These are phyloP conservation scores for Hycleus cichorii DNA, from an alignment of 1,140 invertebrate species.

Conservation along the genomic window DNA sequence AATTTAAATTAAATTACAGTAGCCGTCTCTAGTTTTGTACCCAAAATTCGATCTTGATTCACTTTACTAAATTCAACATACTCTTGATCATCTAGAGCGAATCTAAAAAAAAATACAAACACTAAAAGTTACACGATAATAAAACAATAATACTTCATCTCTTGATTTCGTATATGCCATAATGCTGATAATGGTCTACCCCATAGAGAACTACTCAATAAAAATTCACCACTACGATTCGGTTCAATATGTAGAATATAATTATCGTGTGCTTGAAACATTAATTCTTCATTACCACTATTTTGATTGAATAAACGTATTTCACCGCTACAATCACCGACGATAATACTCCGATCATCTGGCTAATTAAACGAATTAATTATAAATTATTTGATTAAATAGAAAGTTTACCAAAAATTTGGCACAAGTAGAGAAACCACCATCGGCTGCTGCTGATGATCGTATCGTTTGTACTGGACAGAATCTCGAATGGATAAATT, in stretches of 20 bases:
- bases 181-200: conserved; percentile 74
- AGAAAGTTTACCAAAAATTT: conserved; percentile 50
- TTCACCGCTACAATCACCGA: conserved; percentile 83
- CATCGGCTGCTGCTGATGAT: conserved; percentile 52
- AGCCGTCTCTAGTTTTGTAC: conserved; percentile 69
- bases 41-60: conserved; percentile 76
- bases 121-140: background rate
- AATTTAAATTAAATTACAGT: conserved; percentile 45
- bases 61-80: conserved; percentile 89
- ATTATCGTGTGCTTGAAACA: conserved; percentile 74
- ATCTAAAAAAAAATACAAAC: conserved; percentile 39
- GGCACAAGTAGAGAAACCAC: conserved; percentile 76
- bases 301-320: conserved; percentile 80
- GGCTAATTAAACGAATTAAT: conserved; percentile 42
- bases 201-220: conserved; percentile 82
- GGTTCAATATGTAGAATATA: conserved; percentile 75
- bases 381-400: background rate
- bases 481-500: conserved; percentile 83
- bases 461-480: conserved; percentile 78
- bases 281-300: conserved; percentile 68
- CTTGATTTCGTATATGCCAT: conserved; percentile 75
- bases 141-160: conserved; percentile 49
- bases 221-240: conserved; percentile 61
- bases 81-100: conserved; percentile 72
- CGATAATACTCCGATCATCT: conserved; percentile 70